Base-by-base conservation (phyloP, 2,888 invertebrate species). In the Acrobasis suavella region DNA sequence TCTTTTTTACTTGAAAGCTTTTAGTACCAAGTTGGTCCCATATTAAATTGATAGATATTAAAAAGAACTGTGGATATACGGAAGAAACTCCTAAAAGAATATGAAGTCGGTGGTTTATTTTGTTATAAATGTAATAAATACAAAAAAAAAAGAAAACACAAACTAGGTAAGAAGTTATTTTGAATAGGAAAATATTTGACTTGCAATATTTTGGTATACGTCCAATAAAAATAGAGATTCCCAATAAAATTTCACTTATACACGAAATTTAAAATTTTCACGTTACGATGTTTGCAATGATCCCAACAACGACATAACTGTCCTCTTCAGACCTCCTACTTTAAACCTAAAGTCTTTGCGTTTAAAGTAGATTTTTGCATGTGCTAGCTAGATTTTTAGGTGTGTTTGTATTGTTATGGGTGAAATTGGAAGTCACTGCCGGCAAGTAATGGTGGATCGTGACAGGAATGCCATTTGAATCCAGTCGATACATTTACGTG, bases 401-500 rank as follows among this genome's bases (percentile, higher is more conserved):
- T 73, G 72, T 73, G 74, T 76, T 78, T 72, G 72, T 73, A 69
- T 73, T 68, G 69, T 70, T 74, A 75, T 74, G 78, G 78, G 81
- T 82, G 85, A 87, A 89, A 91, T 91, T 91, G 89, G 90, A 91
- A 91, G 91, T 91, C 90, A 91, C 86, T 91, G 91, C 89, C 84
- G 90, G 86, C 87, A 85, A 92, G 91, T 91, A 91, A 91, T 88
- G 89, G 89, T 54, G 72, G 88, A 78, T 86, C 91, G 91, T 92
- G 91, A 89, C 86, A 67, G 61, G 91, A 90, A 91, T 91, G 80
- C 80, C 77, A 83, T 87, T 85, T 85, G 83, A 83, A 85, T 88
- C 85, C 85, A 69, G 74, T 69, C 80, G 82, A 85, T 84, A 87
- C 83, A 85, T 70, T 75, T 74, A 64, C 68, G 65, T 70, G 64